Evolutionary conservation across 2,113 vertebrate species (phyloP), one percentile per base, ranked within the genome.

Genomic region (Crotophaga sulcirostris): DNA sequence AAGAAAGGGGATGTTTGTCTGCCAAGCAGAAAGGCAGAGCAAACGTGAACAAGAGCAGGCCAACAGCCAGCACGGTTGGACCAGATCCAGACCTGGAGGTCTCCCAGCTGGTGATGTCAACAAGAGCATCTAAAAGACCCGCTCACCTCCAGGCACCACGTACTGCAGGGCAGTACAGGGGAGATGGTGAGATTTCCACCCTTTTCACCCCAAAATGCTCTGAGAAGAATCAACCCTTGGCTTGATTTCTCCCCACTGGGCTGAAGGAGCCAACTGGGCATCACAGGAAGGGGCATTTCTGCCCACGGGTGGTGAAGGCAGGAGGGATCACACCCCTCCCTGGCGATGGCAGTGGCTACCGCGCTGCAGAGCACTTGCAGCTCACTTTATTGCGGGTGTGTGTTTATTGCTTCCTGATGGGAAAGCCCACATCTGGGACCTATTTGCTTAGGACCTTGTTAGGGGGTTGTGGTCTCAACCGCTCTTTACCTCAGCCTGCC

Each of bases 401-500:
- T 85, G 75, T 90, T 94, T 77, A 84, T 86, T 77, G 75, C 59
- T 93, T 92, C 94, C 92, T 77, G 67, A 67, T 0, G 13, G 89
- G 84, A 77, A 93, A 73, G 64, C 54, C 14, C 64, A 67, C 73
- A 62, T 82, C 80, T 92, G 82, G 90, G 45, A 76, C 56, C 40
- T 44, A 62, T 87, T 84, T 87, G 80, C 74, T 84, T n/a, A 77
- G 93, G 86, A 75, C 63, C 54, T 93, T 62, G 67, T 54, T 6
- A 68, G 69, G 83, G 76, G 56, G 34, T 78, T 33, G 91, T 89
- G 94, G 75, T 64, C 87, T 68, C 49, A 2, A 26, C 29, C 2
- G 3, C 45, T 63, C 14, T 89, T 82, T 86, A 98, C 98, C 98
- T 99, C 93, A 0, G 98, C 98, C 91, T 99, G 98, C 58, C 99